Evolutionary conservation across 2,113 vertebrate genomes (phyloP).

Genomic region (Clarias gariepinus): DNA sequence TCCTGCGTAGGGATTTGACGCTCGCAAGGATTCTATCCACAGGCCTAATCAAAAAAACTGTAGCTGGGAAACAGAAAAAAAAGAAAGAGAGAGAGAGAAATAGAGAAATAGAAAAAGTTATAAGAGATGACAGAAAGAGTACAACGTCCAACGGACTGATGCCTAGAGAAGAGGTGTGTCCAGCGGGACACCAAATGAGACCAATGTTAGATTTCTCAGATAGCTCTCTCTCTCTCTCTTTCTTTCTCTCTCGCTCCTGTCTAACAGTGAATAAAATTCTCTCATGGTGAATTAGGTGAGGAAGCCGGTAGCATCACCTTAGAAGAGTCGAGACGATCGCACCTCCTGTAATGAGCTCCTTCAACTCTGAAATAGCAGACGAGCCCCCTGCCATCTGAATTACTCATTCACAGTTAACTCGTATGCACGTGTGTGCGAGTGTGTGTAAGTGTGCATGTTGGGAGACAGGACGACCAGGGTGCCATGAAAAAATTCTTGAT

Average conservation of each 20-base stretch:
- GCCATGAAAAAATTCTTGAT: slow-evolving; percentile 73
- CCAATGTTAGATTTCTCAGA: slow-evolving; percentile 6
- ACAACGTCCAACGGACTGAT: slow-evolving; percentile 9
- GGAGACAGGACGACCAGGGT: slow-evolving; percentile 58
- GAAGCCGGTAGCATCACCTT: slow-evolving; percentile 69
- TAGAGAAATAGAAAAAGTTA: background rate
- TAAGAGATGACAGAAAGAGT: slow-evolving; percentile 14
- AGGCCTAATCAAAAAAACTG: slow-evolving; percentile 67
- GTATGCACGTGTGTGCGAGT: background rate
- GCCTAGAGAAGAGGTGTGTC: background rate
- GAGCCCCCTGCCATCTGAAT: slow-evolving; percentile 56
- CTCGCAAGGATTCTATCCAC: slow-evolving; percentile 58
- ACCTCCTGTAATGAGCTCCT: slow-evolving; percentile 86
- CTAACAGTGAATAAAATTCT: slow-evolving; percentile 75
- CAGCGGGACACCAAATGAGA: background rate
- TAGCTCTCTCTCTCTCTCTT: slow-evolving; percentile 36
- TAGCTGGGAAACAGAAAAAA: slow-evolving; percentile 23
- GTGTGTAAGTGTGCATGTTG: slow-evolving; percentile 24
- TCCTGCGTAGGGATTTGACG: slow-evolving; percentile 68
- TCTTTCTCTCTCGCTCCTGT: slow-evolving; percentile 56
- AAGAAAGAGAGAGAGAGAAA: background rate
- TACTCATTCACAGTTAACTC: slow-evolving; percentile 45
- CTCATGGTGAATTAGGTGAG: slow-evolving; percentile 61
- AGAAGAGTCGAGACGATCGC: slow-evolving; percentile 75
- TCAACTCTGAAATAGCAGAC: slow-evolving; percentile 76